A percentile compares a stretch with the other conserved stretches of the same genome.
These are phyloP conservation scores for Listronotus bonariensis DNA, from an alignment of 1,140 invertebrate species.

Conservation along the genomic window DNA sequence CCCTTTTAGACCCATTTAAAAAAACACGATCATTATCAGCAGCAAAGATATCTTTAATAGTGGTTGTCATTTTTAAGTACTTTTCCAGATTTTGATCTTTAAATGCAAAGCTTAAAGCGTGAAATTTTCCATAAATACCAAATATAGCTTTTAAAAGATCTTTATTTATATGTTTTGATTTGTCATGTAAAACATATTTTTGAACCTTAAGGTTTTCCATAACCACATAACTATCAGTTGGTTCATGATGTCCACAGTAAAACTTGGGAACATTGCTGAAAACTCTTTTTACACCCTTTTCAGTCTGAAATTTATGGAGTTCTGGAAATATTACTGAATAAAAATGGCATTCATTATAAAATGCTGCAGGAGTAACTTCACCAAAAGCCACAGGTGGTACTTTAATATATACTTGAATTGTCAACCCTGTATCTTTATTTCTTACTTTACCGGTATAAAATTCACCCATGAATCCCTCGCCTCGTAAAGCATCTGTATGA, in stretches of 20 bases:
- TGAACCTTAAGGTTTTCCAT: slow-evolving; percentile 46
- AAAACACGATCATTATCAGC: too few species aligned
- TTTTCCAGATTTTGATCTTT: slow-evolving; percentile 52
- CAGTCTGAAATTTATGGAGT: slow-evolving; percentile 11
- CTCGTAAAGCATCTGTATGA: neutral
- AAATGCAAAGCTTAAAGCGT: slow-evolving; percentile 54
- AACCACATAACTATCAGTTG: slow-evolving; percentile 57
- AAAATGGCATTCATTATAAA: slow-evolving; percentile 7
- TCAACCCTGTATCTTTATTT: slow-evolving; percentile 11
- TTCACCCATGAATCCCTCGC: slow-evolving; percentile 26
- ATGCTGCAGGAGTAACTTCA: neutral
- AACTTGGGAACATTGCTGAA: slow-evolving; percentile 53
- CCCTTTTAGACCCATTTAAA: neutral
- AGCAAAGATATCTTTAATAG: slow-evolving; percentile 46
- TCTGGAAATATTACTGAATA: slow-evolving; percentile 5
- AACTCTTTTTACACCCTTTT: neutral
- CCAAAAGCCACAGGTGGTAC: neutral
- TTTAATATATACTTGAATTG: slow-evolving; percentile 11
- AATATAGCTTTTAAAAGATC: slow-evolving; percentile 22
- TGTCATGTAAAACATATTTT: slow-evolving; percentile 21
- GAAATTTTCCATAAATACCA: slow-evolving; percentile 36
- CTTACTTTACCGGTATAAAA: slow-evolving; percentile 13
- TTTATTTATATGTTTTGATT: slow-evolving; percentile 19
- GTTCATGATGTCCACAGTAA: slow-evolving; percentile 48
- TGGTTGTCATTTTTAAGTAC: slow-evolving; percentile 7